Base-by-base conservation (phyloP, 2,113 vertebrate species). In the Globicephala melas region DNA sequence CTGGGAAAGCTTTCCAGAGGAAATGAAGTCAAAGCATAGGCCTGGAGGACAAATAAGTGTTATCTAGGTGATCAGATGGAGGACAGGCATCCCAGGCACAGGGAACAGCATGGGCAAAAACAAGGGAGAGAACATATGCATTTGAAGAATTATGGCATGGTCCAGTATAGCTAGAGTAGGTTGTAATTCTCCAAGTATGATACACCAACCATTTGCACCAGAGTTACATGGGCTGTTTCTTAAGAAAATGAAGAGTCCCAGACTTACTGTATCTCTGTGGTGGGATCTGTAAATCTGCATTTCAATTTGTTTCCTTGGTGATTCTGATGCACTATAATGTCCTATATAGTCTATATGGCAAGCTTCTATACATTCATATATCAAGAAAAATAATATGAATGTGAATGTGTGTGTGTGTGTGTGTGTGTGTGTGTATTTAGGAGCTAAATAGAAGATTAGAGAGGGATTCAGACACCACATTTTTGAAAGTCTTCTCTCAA, bases 241-340 rank as follows among this genome's bases (percentile, higher is more conserved):
- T 94, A 85, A 79, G 47, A 47, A 53, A n/a, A 76, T 41, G 23
- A 67, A 67, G 17, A 85, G 92, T 91, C 26, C 20, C 20, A 88
- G 76, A 53, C 17, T 58, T 82, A 58, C 31, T 50, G 25, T 36
- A 53, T 63, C 25, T 71, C 28, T 47, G 12, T 77, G 14, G 36
- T 65, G 44, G 70, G n/a, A 44, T 67, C 60, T 63, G 20, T 62
- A 58, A 92, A 92, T 81, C 25, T 89, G n/a, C n/a, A 86, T 84
- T 96, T 96, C 88, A 58, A 71, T 83, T 94, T 70, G 31, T 65
- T 91, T 6, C 23, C 33, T 88, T 97, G 82, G 63, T 94, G 63
- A 50, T 94, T 94, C 18, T 76, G 60, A 94, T 84, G 50, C 55
- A 80, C 20, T 85, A 80, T 68, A 92, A 68, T 85, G 58, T 89